phyloP scores from a whole-genome alignment of 2,888 invertebrate species.

The Drosophila hamatofila region DNA sequence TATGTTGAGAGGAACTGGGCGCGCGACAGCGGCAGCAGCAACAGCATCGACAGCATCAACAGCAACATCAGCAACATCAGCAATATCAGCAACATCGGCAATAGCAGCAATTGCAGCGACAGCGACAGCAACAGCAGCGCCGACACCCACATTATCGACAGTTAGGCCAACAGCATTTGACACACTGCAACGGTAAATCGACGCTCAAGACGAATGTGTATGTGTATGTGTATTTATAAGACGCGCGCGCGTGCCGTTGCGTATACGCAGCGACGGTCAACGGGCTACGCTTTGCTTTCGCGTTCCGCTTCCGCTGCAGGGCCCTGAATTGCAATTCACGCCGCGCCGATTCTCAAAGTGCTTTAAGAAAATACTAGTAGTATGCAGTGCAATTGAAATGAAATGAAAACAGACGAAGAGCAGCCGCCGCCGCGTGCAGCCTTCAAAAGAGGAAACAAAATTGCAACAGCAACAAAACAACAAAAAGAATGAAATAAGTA shows the following conservation, averaged over 20 bases:
- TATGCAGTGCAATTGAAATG: conserved; percentile 36
- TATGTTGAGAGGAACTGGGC: conserved; percentile 61
- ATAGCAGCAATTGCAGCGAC: conserved; percentile 24
- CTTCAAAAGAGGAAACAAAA: conserved; percentile 48
- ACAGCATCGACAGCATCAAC: conserved; percentile 21
- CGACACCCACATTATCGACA: conserved; percentile 14
- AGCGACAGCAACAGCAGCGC: conserved; percentile 22
- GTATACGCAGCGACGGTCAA: conserved; percentile 70
- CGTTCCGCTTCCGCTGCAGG: conserved; percentile 72
- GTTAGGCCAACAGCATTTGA: conserved; percentile 44
- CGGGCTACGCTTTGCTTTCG: conserved; percentile 32
- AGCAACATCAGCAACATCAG: conserved; percentile 16
- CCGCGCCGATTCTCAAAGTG: conserved; percentile 51
- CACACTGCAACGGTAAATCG: conserved; percentile 57
- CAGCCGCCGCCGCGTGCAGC: conserved; percentile 54
- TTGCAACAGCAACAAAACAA: background rate
- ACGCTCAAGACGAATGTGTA: conserved; percentile 3
- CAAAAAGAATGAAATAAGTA: conserved; percentile 26
- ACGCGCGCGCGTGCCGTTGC: conserved; percentile 74
- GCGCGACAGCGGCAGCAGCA: conserved; percentile 44
- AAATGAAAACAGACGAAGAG: conserved; percentile 45
- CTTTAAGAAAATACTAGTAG: conserved; percentile 41
- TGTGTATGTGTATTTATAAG: background rate
- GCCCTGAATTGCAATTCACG: conserved; percentile 67
- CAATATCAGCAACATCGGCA: conserved; percentile 24